phyloP scores from a whole-genome alignment of 2,888 invertebrate species.

The Eremobia ochroleuca region DNA sequence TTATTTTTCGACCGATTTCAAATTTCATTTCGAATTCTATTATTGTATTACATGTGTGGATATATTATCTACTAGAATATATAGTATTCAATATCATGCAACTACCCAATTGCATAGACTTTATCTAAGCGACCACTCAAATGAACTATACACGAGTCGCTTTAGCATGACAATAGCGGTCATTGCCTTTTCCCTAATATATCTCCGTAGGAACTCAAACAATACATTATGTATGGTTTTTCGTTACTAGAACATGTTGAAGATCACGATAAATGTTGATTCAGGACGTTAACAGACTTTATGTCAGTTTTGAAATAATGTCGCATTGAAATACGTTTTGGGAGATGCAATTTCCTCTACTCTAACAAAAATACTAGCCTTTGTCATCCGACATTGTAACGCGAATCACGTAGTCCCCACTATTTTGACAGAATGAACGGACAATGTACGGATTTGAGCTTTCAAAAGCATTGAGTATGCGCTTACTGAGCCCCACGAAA shows the following conservation, averaged over 20 bases:
- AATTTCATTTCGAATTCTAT: too few species aligned
- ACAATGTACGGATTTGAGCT: slow-evolving; percentile 63
- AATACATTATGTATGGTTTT: background rate
- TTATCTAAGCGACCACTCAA: slow-evolving; percentile 56
- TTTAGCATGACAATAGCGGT: background rate
- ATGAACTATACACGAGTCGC: slow-evolving; percentile 48
- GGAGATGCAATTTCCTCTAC: slow-evolving; percentile 85
- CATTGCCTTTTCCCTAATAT: background rate
- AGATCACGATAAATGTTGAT: background rate
- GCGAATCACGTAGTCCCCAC: slow-evolving; percentile 77
- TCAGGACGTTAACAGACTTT: background rate
- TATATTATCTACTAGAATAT: too few species aligned
- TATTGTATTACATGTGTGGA: too few species aligned
- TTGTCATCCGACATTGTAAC: slow-evolving; percentile 78
- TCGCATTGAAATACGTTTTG: slow-evolving; percentile 80
- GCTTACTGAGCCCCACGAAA: slow-evolving; percentile 50
- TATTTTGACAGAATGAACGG: slow-evolving; percentile 73
- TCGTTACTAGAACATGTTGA: background rate
- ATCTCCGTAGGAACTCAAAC: background rate
- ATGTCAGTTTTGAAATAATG: slow-evolving; percentile 14
- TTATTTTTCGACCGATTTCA: too few species aligned
- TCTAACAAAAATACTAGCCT: slow-evolving; percentile 76
- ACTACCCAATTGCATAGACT: slow-evolving; percentile 46
- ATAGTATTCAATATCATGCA: too few species aligned
- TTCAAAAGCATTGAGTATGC: slow-evolving; percentile 34